phyloP scores from a whole-genome alignment of 2,113 vertebrate species.

The Heliornis fulica region DNA sequence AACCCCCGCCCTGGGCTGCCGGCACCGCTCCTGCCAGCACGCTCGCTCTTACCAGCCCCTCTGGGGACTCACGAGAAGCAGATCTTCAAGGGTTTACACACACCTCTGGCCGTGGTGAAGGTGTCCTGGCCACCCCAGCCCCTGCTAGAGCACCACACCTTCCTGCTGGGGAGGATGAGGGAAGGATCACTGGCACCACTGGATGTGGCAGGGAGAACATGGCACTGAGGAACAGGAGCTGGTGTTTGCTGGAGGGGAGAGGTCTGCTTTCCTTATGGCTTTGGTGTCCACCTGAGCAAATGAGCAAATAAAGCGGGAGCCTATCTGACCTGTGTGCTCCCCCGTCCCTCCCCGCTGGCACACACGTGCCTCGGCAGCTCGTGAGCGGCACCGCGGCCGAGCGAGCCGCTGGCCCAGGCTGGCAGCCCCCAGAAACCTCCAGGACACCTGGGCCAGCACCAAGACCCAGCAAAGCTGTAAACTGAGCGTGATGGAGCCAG shows the following conservation, averaged over 20 bases:
- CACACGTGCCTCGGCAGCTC: rapidly evolving
- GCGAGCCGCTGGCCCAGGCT: rapidly evolving
- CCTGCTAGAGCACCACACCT: rapidly evolving
- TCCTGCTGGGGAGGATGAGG: rapidly evolving
- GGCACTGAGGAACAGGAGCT: background rate
- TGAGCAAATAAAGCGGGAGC: rapidly evolving
- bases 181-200: rapidly evolving
- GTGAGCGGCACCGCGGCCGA: rapidly evolving
- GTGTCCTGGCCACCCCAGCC: rapidly evolving
- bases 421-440: background rate
- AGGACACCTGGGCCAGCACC: background rate
- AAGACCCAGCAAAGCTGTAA: background rate
- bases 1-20: background rate
- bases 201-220: rapidly evolving
- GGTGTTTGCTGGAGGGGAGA: background rate
- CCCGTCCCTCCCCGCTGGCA: rapidly evolving
- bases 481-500: rapidly evolving
- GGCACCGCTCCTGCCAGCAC: background rate
- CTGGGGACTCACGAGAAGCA: background rate
- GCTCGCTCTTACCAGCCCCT: background rate
- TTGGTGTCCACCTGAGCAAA: background rate
- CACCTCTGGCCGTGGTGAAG: background rate
- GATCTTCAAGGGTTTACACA: background rate
- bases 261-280: background rate
- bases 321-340: background rate